phyloP scores from a whole-genome alignment of 1,140 invertebrate genomes.

The Sarcophaga bullata region DNA sequence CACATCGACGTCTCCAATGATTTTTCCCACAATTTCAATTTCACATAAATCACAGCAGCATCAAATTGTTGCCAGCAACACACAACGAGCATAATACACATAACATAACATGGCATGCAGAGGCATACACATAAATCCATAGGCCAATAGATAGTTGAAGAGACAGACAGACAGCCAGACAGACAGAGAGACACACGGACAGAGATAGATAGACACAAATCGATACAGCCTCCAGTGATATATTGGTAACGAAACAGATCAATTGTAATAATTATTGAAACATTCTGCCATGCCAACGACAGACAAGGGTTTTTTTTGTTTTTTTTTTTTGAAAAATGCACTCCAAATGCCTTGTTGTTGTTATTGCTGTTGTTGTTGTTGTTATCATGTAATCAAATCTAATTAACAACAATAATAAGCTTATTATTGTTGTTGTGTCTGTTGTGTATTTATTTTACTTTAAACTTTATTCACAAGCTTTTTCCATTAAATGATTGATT shows the following conservation, averaged over 20 bases:
- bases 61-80: neutral
- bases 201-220: neutral
- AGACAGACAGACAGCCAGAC: too few relatives aligned
- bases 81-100: neutral
- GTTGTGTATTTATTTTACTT: too few relatives aligned
- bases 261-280: neutral
- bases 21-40: neutral
- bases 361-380: neutral
- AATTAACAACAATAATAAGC: conserved; percentile 1
- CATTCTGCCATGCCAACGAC: neutral
- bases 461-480: neutral
- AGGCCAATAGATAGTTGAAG: too few relatives aligned
- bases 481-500: neutral
- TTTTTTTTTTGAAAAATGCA: neutral
- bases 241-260: conserved; percentile 9
- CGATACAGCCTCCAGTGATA: neutral
- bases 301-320: too few relatives aligned
- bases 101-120: neutral
- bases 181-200: neutral
- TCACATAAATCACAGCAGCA: neutral
- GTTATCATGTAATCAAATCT: conserved; percentile 15
- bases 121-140: too few relatives aligned
- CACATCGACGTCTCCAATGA: neutral
- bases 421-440: too few relatives aligned
- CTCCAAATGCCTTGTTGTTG: neutral